Percentiles rank a stretch among this genome's conserved stretches.
These are phyloP conservation scores for Limenitis camilla DNA, from an alignment of 2,888 invertebrate species.

Conservation along the genomic window DNA sequence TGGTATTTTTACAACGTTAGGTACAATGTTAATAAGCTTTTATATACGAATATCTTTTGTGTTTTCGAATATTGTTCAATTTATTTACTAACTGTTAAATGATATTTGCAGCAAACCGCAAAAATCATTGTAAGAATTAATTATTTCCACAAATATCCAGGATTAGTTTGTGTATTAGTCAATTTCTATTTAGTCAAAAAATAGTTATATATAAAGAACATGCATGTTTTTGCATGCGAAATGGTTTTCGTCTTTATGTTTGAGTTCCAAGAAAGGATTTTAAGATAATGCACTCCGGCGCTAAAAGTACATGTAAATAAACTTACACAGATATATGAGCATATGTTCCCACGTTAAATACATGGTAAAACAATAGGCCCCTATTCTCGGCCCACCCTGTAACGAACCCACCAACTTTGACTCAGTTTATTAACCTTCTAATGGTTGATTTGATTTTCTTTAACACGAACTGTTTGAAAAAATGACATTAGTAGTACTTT, in stretches of 20 bases:
- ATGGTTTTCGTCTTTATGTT: neutral
- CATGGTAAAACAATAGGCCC: conserved; percentile 61
- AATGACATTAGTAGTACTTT: neutral
- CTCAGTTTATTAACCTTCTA: conserved; percentile 44
- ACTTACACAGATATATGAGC: conserved; percentile 14
- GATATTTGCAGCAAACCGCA: too few species aligned
- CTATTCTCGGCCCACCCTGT: conserved; percentile 62
- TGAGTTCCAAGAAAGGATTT: conserved; percentile 3
- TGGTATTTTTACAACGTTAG: conserved; percentile 30
- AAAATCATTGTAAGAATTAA: too few species aligned
- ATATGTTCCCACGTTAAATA: conserved; percentile 54
- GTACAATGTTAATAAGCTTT: conserved; percentile 8
- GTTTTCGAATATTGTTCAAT: too few species aligned
- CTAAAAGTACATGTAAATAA: conserved; percentile 23
- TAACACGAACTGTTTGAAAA: neutral
- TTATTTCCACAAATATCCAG: too few species aligned
- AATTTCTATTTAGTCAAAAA: too few species aligned
- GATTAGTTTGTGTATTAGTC: too few species aligned
- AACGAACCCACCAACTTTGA: conserved; percentile 32
- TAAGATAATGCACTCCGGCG: conserved; percentile 8
- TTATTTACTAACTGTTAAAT: too few species aligned
- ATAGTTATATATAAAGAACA: too few species aligned
- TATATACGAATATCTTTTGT: neutral
- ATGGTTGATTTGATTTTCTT: conserved; percentile 10
- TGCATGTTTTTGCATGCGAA: neutral